Percentiles rank a stretch among this genome's conserved stretches.
These are phyloP conservation scores for Stratiomys singularior DNA, from an alignment of 2,888 invertebrate species.

Conservation along the genomic window DNA sequence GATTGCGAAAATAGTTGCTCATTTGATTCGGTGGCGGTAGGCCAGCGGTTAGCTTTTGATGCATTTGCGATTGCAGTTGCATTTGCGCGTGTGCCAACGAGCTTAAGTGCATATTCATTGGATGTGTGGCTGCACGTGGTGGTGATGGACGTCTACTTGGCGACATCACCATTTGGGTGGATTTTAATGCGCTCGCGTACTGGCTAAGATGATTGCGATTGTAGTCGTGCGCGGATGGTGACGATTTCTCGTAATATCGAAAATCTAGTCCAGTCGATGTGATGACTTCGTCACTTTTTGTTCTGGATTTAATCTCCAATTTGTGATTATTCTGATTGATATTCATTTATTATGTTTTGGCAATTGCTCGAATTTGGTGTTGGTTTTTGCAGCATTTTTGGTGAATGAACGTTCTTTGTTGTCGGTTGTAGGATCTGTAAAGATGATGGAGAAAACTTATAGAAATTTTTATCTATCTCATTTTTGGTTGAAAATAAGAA, in stretches of 20 bases:
- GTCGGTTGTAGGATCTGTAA: conserved; percentile 51
- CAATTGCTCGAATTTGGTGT: background rate
- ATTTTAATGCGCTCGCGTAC: conserved; percentile 30
- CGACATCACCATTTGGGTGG: conserved; percentile 70
- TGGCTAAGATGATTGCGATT: conserved; percentile 36
- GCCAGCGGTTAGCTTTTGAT: conserved; percentile 63
- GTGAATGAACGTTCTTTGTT: conserved; percentile 49
- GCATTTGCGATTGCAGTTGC: conserved; percentile 64
- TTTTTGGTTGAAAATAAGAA: no score
- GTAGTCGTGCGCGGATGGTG: background rate
- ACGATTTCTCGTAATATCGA: no score
- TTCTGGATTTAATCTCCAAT: conserved; percentile 48
- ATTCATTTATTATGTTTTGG: conserved; percentile 49
- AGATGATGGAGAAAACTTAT: conserved; percentile 43
- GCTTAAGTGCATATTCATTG: conserved; percentile 65
- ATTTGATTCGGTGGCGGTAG: conserved; percentile 57
- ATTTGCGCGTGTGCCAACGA: conserved; percentile 63
- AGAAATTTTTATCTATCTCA: no score
- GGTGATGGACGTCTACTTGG: conserved; percentile 76
- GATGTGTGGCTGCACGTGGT: conserved; percentile 67
- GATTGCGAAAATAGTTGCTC: conserved; percentile 61
- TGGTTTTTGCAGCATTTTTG: conserved; percentile 35
- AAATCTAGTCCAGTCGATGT: no score
- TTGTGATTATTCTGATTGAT: conserved; percentile 52
- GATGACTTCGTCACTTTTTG: background rate